phyloP scores from a whole-genome alignment of 1,140 invertebrate genomes.

The Choristoneura fumiferana region DNA sequence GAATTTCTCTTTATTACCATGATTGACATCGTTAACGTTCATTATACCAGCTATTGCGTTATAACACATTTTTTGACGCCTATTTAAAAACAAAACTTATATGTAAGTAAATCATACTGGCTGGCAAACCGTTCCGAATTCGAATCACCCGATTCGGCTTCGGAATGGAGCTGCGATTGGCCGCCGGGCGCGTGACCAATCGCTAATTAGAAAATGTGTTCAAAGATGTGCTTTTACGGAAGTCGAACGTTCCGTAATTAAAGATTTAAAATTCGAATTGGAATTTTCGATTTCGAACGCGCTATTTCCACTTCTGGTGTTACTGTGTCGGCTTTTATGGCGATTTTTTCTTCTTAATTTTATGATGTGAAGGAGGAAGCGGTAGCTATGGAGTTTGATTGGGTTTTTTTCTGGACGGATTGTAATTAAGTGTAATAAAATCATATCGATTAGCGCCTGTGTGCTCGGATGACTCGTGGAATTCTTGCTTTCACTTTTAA shows the following conservation, averaged over 20 bases:
- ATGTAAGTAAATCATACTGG: conserved; percentile 18
- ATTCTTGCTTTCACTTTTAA: conserved; percentile 17
- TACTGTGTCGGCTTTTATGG: conserved; percentile 64
- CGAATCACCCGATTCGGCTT: conserved; percentile 71
- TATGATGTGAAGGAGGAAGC: conserved; percentile 21
- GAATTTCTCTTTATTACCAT: conserved; percentile 59
- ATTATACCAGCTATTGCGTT: conserved; percentile 23
- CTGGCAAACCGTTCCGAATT: conserved; percentile 65
- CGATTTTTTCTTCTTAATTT: conserved; percentile 30
- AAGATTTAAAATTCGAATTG: conserved; percentile 67
- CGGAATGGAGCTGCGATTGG: conserved; percentile 57
- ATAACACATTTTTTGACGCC: not conserved
- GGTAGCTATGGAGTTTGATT: conserved; percentile 25
- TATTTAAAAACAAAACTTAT: conserved; percentile 10
- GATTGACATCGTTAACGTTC: conserved; percentile 52
- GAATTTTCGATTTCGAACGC: conserved; percentile 71
- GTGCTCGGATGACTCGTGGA: conserved; percentile 2
- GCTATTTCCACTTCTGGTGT: conserved; percentile 72
- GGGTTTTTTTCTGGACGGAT: conserved; percentile 19
- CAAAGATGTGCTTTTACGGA: conserved; percentile 68
- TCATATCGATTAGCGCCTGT: conserved; percentile 3
- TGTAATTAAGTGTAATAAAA: conserved; percentile 14
- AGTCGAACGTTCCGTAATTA: conserved; percentile 74
- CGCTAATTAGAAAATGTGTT: conserved; percentile 76
- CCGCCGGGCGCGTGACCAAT: conserved; percentile 72